Evolutionary conservation across 2,113 vertebrate genomes (phyloP), one percentile per base, ranked within the genome.

Genomic region (Trachemys scripta): DNA sequence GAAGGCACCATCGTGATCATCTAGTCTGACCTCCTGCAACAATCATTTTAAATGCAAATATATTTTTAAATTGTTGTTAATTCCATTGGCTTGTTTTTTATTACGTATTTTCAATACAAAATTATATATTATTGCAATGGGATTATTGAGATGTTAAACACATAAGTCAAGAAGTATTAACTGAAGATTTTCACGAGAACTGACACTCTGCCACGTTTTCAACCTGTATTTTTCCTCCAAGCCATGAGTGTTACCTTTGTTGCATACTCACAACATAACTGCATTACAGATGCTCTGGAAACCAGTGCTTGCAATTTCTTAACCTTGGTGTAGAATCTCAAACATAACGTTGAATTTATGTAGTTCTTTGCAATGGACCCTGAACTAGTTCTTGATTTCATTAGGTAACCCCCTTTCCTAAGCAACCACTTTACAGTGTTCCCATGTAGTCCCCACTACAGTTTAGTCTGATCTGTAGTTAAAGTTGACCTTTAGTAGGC

Each of bases 211-310:
- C 54, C 85, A 82, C 17, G 45, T 75, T 78, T 12, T 1, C n/a
- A 31, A 2, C 1, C 3, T 20, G 2, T 10, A 75, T 84, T 82
- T 82, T 27, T 51, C 0, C 31, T 20, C 31, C n/a, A 51, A n/a
- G 42, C 75, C 45, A 54, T 38, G 38, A 85, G 82, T 56, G 16
- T 27, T 24, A 82, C 6, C 49, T 4, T 8, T 3, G 56, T 16
- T 49, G 14, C 2, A 0, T 84, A 65, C 9, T 82, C 14, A 6
- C 20, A 25, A 22, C 9, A 24, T 62, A 84, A 50, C 35, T 76
- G 50, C 89, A 91, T 56, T 51, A 87, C 11, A 76, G 78, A 85
- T 54, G n/a, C 17, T 35, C 47, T 76, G 38, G 8, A 86, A 92
- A 87, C 2, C 8, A 65, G 14, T 92, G 31, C 59, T 65, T 91